Percentiles rank a stretch among this genome's conserved stretches.
Conservation (phyloP, 1,140 invertebrate genomes). For the Drosophila sp. region DNA sequence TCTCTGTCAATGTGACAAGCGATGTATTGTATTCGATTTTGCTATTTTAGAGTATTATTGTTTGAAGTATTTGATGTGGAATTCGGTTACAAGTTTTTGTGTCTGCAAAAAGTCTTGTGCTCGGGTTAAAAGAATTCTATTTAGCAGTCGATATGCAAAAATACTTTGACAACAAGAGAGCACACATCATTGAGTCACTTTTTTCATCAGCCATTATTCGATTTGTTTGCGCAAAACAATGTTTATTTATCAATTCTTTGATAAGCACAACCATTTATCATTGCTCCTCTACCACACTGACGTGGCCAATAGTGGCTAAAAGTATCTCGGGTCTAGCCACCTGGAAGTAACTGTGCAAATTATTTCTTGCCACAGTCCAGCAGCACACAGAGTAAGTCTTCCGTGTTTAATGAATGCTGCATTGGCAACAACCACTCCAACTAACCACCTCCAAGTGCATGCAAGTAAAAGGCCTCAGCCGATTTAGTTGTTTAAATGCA, state of each 20-base stretch:
- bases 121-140: neutral
- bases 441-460: conserved; percentile 1
- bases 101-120: neutral
- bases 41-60: neutral
- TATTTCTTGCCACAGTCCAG: neutral
- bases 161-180: neutral
- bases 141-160: neutral
- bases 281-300: conserved; percentile 3
- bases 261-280: conserved; percentile 35
- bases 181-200: neutral
- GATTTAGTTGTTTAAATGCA: conserved; percentile 24
- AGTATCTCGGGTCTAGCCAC: conserved; percentile 13
- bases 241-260: conserved; percentile 42
- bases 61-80: conserved; percentile 8
- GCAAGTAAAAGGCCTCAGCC: conserved; percentile 39
- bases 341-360: conserved; percentile 3
- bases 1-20: conserved; percentile 8
- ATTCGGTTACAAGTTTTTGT: conserved; percentile 12
- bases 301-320: conserved; percentile 21
- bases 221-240: conserved; percentile 10
- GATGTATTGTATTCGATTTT: neutral
- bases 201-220: conserved; percentile 8
- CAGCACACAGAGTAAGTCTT: neutral
- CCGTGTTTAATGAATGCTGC: conserved; percentile 24
- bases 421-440: neutral